Base-by-base conservation (phyloP, 2,888 invertebrate species). In the Pollenia angustigena region DNA sequence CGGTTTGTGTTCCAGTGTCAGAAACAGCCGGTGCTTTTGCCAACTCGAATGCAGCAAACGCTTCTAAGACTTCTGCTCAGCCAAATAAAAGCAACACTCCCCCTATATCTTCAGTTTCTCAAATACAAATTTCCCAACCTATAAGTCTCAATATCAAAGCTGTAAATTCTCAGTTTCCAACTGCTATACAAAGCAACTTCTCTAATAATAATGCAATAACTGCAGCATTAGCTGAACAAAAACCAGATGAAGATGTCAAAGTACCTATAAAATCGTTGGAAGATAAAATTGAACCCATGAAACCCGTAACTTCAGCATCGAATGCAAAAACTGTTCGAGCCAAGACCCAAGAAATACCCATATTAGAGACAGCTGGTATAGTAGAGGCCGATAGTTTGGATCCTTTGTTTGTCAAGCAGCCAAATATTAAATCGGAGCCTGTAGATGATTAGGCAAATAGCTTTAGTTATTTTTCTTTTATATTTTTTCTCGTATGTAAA, bases 321-420 rank as follows among this genome's bases (percentile, higher is more conserved):
- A 32, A 18, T 14, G n/a, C 48, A 14, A 8, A 14, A n/a, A 32
- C 23, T 50, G 40, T 6, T 18, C n/a, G 6, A 9, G 16, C 60
- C 1, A 42, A 74, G 32, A 16, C 23, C 11, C 11, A 52, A 50
- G 62, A 86, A 8, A 54, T 74, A 42, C 81, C 83, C 14, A 54
- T 72, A 50, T 44, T 81, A 62, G 58, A 87, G 56, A 87, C 84
- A 23, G 87, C 87, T 56, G 87, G 87, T 8, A 87, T 84, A 12
- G 74, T 87, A 32, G 62, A 64, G 2, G 84, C 84, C 0, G 87
- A 87, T 75, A 56, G 11, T 56, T 84, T 84, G 18, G 87, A 81
- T 56, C 81, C 84, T 10, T 68, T 78, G 66, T 74, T 69, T 76
- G 66, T 76, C 3, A 81, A 78, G 2, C 56, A 48, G 2, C 18